Evolutionary conservation across 2,888 invertebrate species (phyloP).

Genomic region (Spialia ferax): DNA sequence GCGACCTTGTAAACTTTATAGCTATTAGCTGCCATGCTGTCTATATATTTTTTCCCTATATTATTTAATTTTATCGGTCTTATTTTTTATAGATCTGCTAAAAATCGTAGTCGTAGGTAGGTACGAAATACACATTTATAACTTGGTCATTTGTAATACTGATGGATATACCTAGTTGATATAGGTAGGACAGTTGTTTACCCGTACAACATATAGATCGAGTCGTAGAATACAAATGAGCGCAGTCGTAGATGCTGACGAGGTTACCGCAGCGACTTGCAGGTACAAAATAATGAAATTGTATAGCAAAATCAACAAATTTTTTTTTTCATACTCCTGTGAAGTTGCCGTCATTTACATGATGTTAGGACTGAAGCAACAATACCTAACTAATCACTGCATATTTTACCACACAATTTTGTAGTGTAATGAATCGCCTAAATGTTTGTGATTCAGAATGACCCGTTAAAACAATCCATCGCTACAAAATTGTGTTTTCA

Average conservation of each 20-base stretch:
- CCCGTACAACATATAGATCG: slow-evolving; percentile 6
- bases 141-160: slow-evolving; percentile 20
- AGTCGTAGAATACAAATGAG: slow-evolving; percentile 24
- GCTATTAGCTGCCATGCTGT: neutral
- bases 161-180: slow-evolving; percentile 3
- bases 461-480: slow-evolving; percentile 4
- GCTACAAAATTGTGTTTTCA: slow-evolving; percentile 10
- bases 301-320: no score
- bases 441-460: neutral
- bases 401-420: no score
- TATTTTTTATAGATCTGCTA: no score
- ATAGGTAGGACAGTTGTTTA: slow-evolving; percentile 19
- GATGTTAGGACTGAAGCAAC: no score
- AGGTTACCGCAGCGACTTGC: slow-evolving; percentile 13
- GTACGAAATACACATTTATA: slow-evolving; percentile 1
- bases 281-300: no score
- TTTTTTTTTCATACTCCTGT: no score
- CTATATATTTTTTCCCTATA: no score
- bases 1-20: slow-evolving; percentile 28
- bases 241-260: slow-evolving; percentile 7
- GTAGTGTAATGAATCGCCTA: neutral
- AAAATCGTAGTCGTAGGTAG: no score
- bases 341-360: no score
- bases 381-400: no score
- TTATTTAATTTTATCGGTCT: no score